Base-by-base conservation (phyloP, 2,113 vertebrate genomes). In the Sceloporus undulatus region DNA sequence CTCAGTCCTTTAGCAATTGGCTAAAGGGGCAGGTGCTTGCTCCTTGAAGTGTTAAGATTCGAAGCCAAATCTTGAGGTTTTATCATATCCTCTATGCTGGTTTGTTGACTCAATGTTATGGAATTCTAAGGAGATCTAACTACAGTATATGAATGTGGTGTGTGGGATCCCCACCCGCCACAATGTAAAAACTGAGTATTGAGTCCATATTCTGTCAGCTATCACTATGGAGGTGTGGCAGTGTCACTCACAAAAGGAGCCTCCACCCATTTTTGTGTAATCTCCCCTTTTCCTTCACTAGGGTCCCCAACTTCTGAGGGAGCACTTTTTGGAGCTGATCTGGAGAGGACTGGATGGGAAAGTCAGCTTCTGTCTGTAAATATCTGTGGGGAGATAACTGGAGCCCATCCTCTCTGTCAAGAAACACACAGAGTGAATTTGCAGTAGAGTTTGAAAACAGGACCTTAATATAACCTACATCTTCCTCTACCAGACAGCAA, bases 341-440 rank as follows among this genome's bases (percentile, higher is more conserved):
- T n/a, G 18, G 19, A 76, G 38, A 42, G 38, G 19, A 42, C 5
- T 6, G 38, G 38, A 42, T 21, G 18, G 5, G 38, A 76, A 40
- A 42, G 74, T 40, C 38, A 76, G 18, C 38, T 9, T 34, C 74
- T 23, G 9, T 2, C 38, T 76, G 74, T 5, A 21, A 2, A 6
- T 18, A 40, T 76, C 38, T 42, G 18, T 40, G 38, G 18, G 18
- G 34, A 76, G 18, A 42, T 76, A 40, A 1, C 74, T 42, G 29
- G 16, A 68, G 68, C 40, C 42, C 1, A 29, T 27, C 29, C 65
- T 54, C 5, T 84, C 5, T 83, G 21, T 71, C 42, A 84, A 84
- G 18, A 52, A 83, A 71, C 66, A 84, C n/a, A 40, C 27, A 84
- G 3, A 59, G 73, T 74, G 34, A 87, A 81, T 87, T 62, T 59